A percentile compares a stretch with the other conserved stretches of the same genome.
phyloP scores from a whole-genome alignment of 2,113 vertebrate genomes.

The Ariopsis seemanni region DNA sequence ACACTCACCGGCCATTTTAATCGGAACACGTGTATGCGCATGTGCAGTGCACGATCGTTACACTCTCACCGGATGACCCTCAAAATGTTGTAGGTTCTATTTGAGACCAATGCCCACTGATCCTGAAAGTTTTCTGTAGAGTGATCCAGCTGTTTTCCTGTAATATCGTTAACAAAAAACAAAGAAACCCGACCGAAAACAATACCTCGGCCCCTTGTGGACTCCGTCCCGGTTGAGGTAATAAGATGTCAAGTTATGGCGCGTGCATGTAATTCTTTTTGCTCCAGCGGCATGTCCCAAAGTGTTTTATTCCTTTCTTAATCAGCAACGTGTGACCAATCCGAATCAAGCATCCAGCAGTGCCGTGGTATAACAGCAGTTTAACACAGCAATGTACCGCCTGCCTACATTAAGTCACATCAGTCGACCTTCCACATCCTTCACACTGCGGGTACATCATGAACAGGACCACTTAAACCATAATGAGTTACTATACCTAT shows the following conservation, averaged over 20 bases:
- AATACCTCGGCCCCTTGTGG: too few species aligned
- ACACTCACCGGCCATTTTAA: too few species aligned
- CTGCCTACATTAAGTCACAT: constrained; percentile 1
- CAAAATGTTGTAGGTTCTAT: too few species aligned
- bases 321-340: background rate
- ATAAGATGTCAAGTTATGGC: background rate
- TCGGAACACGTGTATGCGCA: too few species aligned
- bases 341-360: background rate
- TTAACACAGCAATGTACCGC: constrained; percentile 2
- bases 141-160: too few species aligned
- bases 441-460: background rate
- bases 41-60: too few species aligned
- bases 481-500: constrained; percentile 12
- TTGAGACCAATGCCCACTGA: too few species aligned
- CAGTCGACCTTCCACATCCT: background rate
- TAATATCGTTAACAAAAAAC: too few species aligned
- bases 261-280: background rate
- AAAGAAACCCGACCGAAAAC: too few species aligned
- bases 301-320: background rate
- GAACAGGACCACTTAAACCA: background rate
- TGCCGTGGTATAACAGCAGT: background rate
- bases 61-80: too few species aligned
- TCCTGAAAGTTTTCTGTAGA: too few species aligned
- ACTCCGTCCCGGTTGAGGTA: too few species aligned
- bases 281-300: background rate